Evolutionary conservation across 2,888 invertebrate species (phyloP), one percentile per base, ranked within the genome.

Genomic region (Augiades crinisus): DNA sequence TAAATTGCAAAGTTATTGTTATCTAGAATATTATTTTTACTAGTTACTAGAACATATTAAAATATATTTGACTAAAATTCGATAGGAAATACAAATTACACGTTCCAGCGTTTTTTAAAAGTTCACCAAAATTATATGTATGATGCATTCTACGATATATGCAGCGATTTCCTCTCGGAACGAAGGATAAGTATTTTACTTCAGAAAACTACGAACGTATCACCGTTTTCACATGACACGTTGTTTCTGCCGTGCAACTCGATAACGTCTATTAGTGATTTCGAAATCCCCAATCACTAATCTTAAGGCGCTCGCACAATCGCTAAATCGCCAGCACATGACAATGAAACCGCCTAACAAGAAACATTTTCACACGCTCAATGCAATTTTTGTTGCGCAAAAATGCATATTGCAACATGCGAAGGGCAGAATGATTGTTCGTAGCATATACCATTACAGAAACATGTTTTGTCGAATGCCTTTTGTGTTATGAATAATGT

Each of bases 341-440:
- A 86, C 86, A 86, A 86, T 85, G 85, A 82, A 81, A 72, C 70
- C 57, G 49, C 60, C 53, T 61, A 68, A 76, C 70, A 82, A 81
- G 79, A 82, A 80, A 68, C 61, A 57, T 71, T 69, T 81, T 84
- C 86, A 66, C 86, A 83, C 83, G 81, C 64, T 38, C 66, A 67
- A 74, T 82, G 81, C 77, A 72, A 50, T 63, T 53, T 60, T 57
- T 59, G 59, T 81, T 81, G 74, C 78, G 65, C 59, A 78, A 70
- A 73, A 72, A 61, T 69, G 70, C 70, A 71, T 65, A 64, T 78
- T 78, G 75, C 80, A 69, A 61, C 70, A 73, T 59, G 51, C 59
- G 65, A 79, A 78, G 78, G 77, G 78, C 72, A 67, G 49, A 57
- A 59, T 54, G 60, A 68, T 72, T 70, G 71, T 74, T 72, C 63